These are phyloP conservation scores for Caenorhabditis tropicalis DNA, from an alignment of 1,140 invertebrate species.

Conservation along the genomic window DNA sequence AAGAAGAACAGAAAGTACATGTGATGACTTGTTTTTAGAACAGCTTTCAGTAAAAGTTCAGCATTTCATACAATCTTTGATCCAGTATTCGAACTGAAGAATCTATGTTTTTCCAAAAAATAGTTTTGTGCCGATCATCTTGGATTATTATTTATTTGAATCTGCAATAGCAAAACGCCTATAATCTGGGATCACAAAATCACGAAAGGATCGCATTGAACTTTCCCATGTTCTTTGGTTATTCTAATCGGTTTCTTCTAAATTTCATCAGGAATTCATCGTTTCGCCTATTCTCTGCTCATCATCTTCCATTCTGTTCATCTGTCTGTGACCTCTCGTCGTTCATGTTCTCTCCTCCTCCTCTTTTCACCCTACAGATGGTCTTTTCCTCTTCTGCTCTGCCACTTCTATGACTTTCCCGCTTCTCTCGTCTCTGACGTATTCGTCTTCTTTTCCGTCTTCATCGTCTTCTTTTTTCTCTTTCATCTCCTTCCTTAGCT, in stretches of 20 bases:
- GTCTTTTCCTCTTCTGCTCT: neutral
- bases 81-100: too few relatives aligned
- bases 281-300: neutral
- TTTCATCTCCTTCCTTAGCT: neutral
- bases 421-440: neutral
- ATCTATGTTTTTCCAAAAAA: too few relatives aligned
- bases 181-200: neutral
- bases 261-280: conserved; percentile 15
- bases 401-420: conserved; percentile 12
- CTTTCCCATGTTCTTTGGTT: neutral
- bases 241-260: neutral
- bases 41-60: too few relatives aligned
- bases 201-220: neutral
- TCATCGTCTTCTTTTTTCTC: neutral
- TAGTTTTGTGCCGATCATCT: too few relatives aligned
- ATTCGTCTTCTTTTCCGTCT: neutral
- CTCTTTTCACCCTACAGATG: neutral
- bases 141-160: too few relatives aligned
- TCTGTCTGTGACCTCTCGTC: neutral
- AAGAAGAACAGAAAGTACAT: too few relatives aligned
- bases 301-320: neutral
- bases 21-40: too few relatives aligned
- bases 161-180: too few relatives aligned
- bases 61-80: too few relatives aligned
- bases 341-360: neutral